phyloP scores from a whole-genome alignment of 2,797 vertebrate genomes.

The Thamnophis elegans region DNA sequence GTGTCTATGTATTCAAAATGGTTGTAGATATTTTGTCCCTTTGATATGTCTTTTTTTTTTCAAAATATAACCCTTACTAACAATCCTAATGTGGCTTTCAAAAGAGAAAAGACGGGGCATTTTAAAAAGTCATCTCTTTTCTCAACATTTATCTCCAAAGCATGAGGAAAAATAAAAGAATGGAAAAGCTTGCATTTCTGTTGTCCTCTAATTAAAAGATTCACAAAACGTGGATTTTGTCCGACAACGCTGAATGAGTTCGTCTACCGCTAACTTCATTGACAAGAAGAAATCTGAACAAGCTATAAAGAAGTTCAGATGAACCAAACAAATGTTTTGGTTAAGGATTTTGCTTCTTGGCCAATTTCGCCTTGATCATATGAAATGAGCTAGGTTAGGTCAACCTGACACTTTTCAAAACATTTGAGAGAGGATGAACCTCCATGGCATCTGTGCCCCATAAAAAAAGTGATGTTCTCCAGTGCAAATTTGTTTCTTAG shows the following conservation, averaged over 20 bases:
- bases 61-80: slow-evolving; percentile 69
- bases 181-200: slow-evolving; percentile 72
- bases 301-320: slow-evolving; percentile 76
- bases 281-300: slow-evolving; percentile 79
- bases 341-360: slow-evolving; percentile 76
- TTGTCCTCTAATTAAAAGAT: slow-evolving; percentile 78
- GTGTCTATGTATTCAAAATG: background rate
- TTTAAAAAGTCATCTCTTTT: slow-evolving; percentile 67
- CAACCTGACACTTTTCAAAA: slow-evolving; percentile 73
- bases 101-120: slow-evolving; percentile 59
- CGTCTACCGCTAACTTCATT: slow-evolving; percentile 74
- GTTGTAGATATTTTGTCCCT: slow-evolving; percentile 4
- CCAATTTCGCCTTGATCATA: slow-evolving; percentile 67
- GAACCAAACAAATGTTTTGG: slow-evolving; percentile 75
- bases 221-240: slow-evolving; percentile 77
- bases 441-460: slow-evolving; percentile 80
- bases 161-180: slow-evolving; percentile 67
- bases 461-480: slow-evolving; percentile 83
- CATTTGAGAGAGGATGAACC: slow-evolving; percentile 73
- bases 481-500: slow-evolving; percentile 79
- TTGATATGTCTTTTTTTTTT: slow-evolving; percentile 40
- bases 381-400: slow-evolving; percentile 76
- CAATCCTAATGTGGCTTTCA: slow-evolving; percentile 45
- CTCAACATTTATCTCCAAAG: slow-evolving; percentile 71
- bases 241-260: slow-evolving; percentile 72